Evolutionary conservation across 2,113 vertebrate species (phyloP), one percentile per base, ranked within the genome.

Genomic region (Alexandromys fortis): DNA sequence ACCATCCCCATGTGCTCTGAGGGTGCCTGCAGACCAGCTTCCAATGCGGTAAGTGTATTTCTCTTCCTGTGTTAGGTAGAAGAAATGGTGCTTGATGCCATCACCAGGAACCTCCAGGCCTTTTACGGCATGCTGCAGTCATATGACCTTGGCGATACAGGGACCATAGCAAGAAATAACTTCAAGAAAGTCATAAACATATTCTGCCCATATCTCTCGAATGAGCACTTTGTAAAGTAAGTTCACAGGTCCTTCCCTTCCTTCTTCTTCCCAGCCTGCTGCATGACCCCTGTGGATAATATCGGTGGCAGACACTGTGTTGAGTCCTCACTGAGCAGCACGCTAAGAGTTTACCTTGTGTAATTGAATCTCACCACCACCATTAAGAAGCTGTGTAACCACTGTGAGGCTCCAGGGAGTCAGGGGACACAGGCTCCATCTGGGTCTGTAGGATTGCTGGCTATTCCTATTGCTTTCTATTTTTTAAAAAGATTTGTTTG

Each of bases 181-280:
- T 97, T 98, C 92, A 98, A 96, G 92, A 97, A 97, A 94, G 30
- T 98, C 67, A 83, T 98, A 55, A 97, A 92, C 4, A 42, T 92
- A 0, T 98, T 93, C 79, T 98, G 98, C 76, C 95, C 97, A 0
- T 96, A 95, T 82, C 92, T 98, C 86, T 97, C 98, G 7, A 96
- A 98, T 7, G 91, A 98, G 24, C 96, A 98, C 3, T 96, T 98
- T 86, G 82, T 95, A 21, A 98, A 97, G 98, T 99, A 98, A 98
- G 98, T n/a, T 63, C 52, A 72, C 72, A 52, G 45, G 45, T 49
- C 42, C 21, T 70, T 35, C 65, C 24, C 5, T 8, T 16, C 63
- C 85, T 70, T 45, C 63, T n/a, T 26, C 30, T 11, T 42, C 19
- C 45, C 42, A 68, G 63, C 63, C 61, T 47, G 28, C 63, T 68